These are phyloP conservation scores for Xenus cinereus DNA, from an alignment of 2,113 vertebrate genomes.

Conservation along the genomic window DNA sequence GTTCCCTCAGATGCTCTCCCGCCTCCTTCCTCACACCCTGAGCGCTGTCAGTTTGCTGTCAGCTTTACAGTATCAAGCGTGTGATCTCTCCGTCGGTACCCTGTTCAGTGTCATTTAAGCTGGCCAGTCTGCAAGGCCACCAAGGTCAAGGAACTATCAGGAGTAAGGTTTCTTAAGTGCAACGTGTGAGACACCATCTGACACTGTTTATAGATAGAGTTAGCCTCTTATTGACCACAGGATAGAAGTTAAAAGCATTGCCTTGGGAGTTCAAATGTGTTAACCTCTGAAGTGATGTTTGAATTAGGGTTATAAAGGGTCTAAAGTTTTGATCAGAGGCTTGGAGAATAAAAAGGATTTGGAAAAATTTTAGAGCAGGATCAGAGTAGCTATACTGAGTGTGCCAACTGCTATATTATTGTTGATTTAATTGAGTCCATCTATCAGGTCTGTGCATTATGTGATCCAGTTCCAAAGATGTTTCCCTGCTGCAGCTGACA, in stretches of 20 bases:
- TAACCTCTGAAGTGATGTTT: slow-evolving; percentile 83
- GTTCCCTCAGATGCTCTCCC: neutral
- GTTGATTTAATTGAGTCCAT: slow-evolving; percentile 68
- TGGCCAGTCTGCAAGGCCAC: slow-evolving; percentile 63
- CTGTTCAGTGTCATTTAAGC: slow-evolving; percentile 80
- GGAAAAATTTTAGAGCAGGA: slow-evolving; percentile 57
- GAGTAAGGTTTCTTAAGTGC: slow-evolving; percentile 85
- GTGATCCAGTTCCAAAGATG: slow-evolving; percentile 55
- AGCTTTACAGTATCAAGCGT: slow-evolving; percentile 41
- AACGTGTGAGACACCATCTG: slow-evolving; percentile 83
- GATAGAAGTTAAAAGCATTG: slow-evolving; percentile 84
- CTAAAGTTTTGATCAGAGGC: slow-evolving; percentile 71
- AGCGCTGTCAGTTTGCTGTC: slow-evolving; percentile 1
- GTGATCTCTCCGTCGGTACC: slow-evolving; percentile 59
- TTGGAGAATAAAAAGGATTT: slow-evolving; percentile 40
- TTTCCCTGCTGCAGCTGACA: slow-evolving; percentile 63
- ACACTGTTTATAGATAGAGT: slow-evolving; percentile 83
- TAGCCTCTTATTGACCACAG: slow-evolving; percentile 76
- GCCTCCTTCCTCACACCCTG: neutral
- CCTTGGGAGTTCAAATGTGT: slow-evolving; percentile 74
- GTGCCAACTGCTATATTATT: slow-evolving; percentile 66
- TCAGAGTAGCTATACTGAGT: slow-evolving; percentile 64
- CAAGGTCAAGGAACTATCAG: slow-evolving; percentile 82
- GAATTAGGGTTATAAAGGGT: slow-evolving; percentile 75
- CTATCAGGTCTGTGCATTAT: slow-evolving; percentile 62